phyloP scores from a whole-genome alignment of 2,888 invertebrate genomes.

The Eupithecia abbreviata region DNA sequence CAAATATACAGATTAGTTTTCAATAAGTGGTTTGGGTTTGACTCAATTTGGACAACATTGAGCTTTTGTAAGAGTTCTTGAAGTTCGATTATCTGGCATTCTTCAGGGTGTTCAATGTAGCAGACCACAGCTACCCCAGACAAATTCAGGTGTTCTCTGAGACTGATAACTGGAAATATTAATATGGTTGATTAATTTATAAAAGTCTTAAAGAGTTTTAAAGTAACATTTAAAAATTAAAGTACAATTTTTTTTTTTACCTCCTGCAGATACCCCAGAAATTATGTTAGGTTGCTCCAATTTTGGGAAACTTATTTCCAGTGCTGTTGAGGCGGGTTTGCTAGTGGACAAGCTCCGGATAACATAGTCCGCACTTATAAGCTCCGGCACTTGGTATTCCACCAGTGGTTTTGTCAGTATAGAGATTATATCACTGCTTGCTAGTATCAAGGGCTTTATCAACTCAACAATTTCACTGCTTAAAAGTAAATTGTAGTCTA shows the following conservation, averaged over 20 bases:
- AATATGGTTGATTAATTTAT: conserved; percentile 23
- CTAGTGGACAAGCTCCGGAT: conserved; percentile 62
- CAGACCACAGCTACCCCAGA: conserved; percentile 65
- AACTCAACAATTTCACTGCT: conserved; percentile 72
- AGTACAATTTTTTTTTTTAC: conserved; percentile 51
- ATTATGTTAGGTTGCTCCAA: conserved; percentile 80
- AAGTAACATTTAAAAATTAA: neutral
- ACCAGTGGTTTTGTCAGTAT: conserved; percentile 69
- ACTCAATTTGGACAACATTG: conserved; percentile 56
- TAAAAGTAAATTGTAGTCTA: conserved; percentile 67
- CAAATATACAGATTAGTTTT: conserved; percentile 75
- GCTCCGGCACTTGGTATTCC: conserved; percentile 66
- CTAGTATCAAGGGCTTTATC: conserved; percentile 58
- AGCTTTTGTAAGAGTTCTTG: conserved; percentile 62
- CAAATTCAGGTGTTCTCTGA: conserved; percentile 65
- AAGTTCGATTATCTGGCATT: conserved; percentile 62
- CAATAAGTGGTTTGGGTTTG: conserved; percentile 54
- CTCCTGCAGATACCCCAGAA: conserved; percentile 77
- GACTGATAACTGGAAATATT: conserved; percentile 65
- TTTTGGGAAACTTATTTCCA: conserved; percentile 55
- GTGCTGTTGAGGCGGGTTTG: conserved; percentile 41
- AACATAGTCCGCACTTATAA: conserved; percentile 55
- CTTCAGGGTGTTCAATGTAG: conserved; percentile 69
- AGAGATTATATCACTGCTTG: conserved; percentile 62
- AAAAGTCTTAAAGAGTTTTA: neutral